These are phyloP conservation scores for Portunus trituberculatus DNA, from an alignment of 1,140 invertebrate genomes.

Conservation along the genomic window DNA sequence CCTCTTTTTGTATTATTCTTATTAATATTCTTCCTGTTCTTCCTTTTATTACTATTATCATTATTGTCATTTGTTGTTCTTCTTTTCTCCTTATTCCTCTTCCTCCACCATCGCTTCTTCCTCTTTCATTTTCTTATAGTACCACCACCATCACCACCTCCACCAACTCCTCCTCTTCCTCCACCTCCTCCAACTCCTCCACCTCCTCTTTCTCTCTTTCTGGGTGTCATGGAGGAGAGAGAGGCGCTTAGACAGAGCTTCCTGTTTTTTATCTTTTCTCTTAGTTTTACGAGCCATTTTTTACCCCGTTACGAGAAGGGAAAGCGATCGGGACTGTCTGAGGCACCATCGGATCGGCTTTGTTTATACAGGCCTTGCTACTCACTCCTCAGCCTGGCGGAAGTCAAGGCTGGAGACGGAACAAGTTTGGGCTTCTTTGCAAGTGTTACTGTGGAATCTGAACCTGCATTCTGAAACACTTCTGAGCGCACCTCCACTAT, in stretches of 20 bases:
- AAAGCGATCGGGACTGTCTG: neutral
- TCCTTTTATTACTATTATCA: too few species aligned
- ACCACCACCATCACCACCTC: neutral
- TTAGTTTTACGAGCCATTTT: constrained; percentile 1
- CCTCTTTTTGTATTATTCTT: too few species aligned
- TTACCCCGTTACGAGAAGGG: neutral
- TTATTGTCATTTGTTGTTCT: too few species aligned
- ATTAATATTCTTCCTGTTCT: too few species aligned
- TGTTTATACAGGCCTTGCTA: neutral
- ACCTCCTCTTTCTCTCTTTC: neutral
- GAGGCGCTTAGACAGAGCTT: neutral
- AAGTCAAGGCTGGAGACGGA: neutral
- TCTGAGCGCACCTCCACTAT: too few species aligned
- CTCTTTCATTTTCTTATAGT: neutral
- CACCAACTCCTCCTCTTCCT: neutral
- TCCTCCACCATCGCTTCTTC: neutral
- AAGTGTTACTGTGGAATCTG: too few species aligned
- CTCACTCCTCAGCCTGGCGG: neutral
- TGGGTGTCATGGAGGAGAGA: neutral
- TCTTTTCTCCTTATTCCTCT: too few species aligned
- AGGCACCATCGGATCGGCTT: neutral
- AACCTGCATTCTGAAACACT: too few species aligned
- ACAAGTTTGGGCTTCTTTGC: neutral
- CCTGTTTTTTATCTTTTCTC: neutral
- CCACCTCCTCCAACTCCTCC: neutral